Evolutionary conservation across 2,113 vertebrate species (phyloP), one percentile per base, ranked within the genome.

Genomic region (Lophius piscatorius): DNA sequence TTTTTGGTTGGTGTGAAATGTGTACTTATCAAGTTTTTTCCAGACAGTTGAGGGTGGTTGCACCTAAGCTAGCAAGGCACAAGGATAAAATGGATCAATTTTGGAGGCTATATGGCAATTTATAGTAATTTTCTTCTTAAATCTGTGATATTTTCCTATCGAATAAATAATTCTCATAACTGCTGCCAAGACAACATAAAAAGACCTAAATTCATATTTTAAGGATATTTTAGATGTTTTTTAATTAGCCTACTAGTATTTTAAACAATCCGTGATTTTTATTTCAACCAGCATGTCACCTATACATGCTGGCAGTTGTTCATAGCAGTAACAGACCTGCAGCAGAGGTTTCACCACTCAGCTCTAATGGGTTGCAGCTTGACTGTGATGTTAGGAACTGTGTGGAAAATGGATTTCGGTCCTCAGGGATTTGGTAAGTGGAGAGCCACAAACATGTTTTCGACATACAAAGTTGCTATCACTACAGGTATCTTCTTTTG

Each of bases 371-470:
- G 17, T 21, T 52, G 22, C 26, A 14, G 2, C 46, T 41, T 9
- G 17, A 50, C 17, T 50, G 40, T 23, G 3, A 13, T 18, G 54
- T 44, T 26, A 56, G 36, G 17, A 12, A 9, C 49, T 42, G 57
- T 46, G n/a, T 36, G 9, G 23, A 52, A 45, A 61, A 42, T 63
- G 61, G 45, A 44, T 64, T 55, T 34, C 9, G 12, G 28, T 76
- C 40, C 29, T 39, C 13, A 3, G 57, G 60, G 72, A 55, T 39
- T n/a, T 54, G 12, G 39, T 63, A 36, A 71, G 41, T 47, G 46
- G 35, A 62, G 12, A 42, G 33, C 17, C 2, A n/a, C 39, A 22
- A 3, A 31, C 20, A 26, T 40, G 52, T 42, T 40, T 35, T 40
- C 46, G 44, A 49, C 47, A 34, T 39, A 22, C 9, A 10, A 8